Base-by-base conservation (phyloP, 1,140 invertebrate species). In the Aradophagus sp. region DNA sequence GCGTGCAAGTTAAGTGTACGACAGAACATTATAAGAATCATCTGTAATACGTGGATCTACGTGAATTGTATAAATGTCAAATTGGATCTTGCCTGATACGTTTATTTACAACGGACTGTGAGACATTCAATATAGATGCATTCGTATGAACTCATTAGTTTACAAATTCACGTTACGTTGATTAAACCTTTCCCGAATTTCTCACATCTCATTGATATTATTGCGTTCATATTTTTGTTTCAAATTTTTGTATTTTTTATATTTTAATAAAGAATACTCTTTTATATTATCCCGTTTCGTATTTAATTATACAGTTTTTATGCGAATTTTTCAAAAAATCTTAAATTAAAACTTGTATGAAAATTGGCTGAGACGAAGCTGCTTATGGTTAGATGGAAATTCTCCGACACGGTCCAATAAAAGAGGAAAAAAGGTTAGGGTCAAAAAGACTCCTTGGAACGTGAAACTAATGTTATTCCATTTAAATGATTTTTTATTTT, bases 121-220 rank as follows among this genome's bases (percentile, higher is more conserved):
- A 53, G 61, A 62, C 41, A 47, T 52, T 73, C 62, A 73, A 67
- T 73, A 73, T 62, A 73, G 50, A 73, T 31, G 52, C 12, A 48
- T 62, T 66, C 34, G 41, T 62, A 73, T 52, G 36, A 73, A 67
- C 48, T 55, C 39, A 53, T 45, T 39, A 66, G 47, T 62, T 61
- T 41, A 59, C 42, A 35, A 52, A 45, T 67, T 45, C 35, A 41
- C n/a, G 41, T 68, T 53, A 56, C 23, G 50, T 35, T 62, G 23
- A 62, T 55, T 34, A 19, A 62, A 50, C 58, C 50, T 62, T 34
- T 56, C 66, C 44, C 45, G 6, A 62, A 39, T 47, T 68, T n/a
- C 48, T 62, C 36, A 62, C 36, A 36, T 44, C 41, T 56, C 19
- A 61, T 47, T 61, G 48, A 61, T 69, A 70, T 58, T 69, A 69